Conservation (phyloP, 1,140 invertebrate species). For the Drosophila kurseongensis region DNA sequence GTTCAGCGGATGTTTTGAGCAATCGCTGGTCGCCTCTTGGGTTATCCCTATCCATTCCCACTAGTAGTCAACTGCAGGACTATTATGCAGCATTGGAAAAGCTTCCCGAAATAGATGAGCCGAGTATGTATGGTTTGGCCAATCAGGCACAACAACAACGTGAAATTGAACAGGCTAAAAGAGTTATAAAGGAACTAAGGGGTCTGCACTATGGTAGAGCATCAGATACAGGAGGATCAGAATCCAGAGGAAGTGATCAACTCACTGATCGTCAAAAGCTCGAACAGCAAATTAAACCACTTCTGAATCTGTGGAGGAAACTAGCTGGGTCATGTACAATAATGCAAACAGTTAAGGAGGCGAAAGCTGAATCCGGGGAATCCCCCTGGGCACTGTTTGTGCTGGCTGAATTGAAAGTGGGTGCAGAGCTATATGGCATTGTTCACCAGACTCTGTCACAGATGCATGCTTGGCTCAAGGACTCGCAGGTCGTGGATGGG, state of each 20-base stretch:
- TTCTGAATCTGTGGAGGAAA: slow-evolving; percentile 92
- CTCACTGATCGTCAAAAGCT: slow-evolving; percentile 76
- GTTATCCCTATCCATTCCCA: slow-evolving; percentile 85
- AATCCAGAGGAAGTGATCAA: neutral
- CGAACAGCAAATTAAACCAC: slow-evolving; percentile 87
- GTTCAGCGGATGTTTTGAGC: slow-evolving; percentile 87
- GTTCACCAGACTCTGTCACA: slow-evolving; percentile 70
- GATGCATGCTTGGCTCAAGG: slow-evolving; percentile 65
- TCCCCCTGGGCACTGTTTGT: slow-evolving; percentile 87
- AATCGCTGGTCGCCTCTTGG: slow-evolving; percentile 87
- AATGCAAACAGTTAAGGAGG: slow-evolving; percentile 45
- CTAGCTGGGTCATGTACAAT: slow-evolving; percentile 85
- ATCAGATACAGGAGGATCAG: neutral
- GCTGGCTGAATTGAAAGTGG: slow-evolving; percentile 63
- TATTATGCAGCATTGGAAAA: slow-evolving; percentile 87
- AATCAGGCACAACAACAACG: slow-evolving; percentile 71
- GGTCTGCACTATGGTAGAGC: slow-evolving; percentile 63
- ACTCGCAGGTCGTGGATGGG: slow-evolving; percentile 51
- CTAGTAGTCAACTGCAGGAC: slow-evolving; percentile 86
- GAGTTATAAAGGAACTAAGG: slow-evolving; percentile 69
- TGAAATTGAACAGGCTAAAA: slow-evolving; percentile 63
- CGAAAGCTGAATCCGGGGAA: slow-evolving; percentile 85
- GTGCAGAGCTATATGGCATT: slow-evolving; percentile 49
- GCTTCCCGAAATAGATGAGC: slow-evolving; percentile 89
- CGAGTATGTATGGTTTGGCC: slow-evolving; percentile 91